Evolutionary conservation across 2,888 invertebrate species (phyloP), one percentile per base, ranked within the genome.

Genomic region (Liposcelis brunnea): DNA sequence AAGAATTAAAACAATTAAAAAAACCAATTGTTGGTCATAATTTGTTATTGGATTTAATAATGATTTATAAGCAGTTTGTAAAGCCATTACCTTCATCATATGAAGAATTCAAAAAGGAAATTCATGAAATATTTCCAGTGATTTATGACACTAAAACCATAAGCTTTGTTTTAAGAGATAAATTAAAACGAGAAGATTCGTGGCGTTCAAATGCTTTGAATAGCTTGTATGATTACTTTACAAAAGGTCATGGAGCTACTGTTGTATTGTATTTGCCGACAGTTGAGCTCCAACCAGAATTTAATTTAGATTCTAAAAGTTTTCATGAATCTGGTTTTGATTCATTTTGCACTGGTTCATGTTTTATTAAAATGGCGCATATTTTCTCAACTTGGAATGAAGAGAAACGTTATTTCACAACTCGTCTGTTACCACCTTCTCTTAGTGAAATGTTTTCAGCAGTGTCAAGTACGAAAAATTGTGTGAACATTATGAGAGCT

Each of bases 11-110:
- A n/a, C 3, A 16, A 12, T 14, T 21, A 19, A 40, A 40, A 19
- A 40, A 40, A 11, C 40, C 40, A 18, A 18, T 40, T 8, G 11
- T 40, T 14, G 40, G 40, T 18, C 40, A 40, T 11, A 40, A 40
- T 40, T 40, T 14, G 6, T 18, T 19, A 10, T 19, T 14, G 19
- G 40, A 40, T 19, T 40, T 40, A 6, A 19, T 19, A 7, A 40
- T 40, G 19, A 40, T 40, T 16, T 40, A 18, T 21, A 16, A 40
- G 11, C 40, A 40, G 11, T 40, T 40, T 40, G 11, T 40, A 15
- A 21, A 21, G 11, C 18, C 7, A 6, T 19, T 40, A 19, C 40
- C 40, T 19, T 10, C 7, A 18, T 19, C 16, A 5, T 40, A 40
- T 21, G 40, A 19, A 6, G 21, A 19, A 18, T 40, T 40, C 11